These are phyloP conservation scores for Emesis russula DNA, from an alignment of 2,888 invertebrate genomes.

Conservation along the genomic window DNA sequence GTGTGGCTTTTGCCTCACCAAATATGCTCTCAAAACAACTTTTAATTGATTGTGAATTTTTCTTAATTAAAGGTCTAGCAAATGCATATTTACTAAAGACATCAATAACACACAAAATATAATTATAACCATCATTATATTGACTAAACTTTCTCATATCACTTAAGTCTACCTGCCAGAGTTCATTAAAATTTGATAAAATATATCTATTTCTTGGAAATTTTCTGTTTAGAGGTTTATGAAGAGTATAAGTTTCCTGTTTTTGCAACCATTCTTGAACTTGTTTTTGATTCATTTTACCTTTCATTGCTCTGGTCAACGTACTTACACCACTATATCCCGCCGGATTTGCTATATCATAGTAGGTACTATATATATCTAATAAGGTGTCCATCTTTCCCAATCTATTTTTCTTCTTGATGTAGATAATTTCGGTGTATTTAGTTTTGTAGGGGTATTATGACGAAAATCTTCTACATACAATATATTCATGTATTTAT, in stretches of 20 bases:
- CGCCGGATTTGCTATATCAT: neutral
- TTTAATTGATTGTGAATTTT: constrained; percentile 74
- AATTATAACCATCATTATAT: constrained; percentile 37
- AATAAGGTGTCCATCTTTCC: neutral
- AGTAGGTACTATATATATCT: neutral
- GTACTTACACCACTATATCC: neutral
- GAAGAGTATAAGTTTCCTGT: constrained; percentile 83
- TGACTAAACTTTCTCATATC: constrained; percentile 9
- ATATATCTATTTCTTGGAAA: constrained; percentile 81
- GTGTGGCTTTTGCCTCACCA: constrained; percentile 66
- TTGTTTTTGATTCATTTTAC: neutral
- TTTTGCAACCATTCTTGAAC: constrained; percentile 72
- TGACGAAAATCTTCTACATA: neutral
- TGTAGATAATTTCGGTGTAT: neutral
- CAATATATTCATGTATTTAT: neutral
- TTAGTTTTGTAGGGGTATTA: neutral
- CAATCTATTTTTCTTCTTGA: neutral
- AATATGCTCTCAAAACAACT: constrained; percentile 79
- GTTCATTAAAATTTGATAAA: constrained; percentile 80
- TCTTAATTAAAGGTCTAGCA: constrained; percentile 71
- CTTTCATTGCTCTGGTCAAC: neutral
- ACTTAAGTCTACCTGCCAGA: constrained; percentile 35
- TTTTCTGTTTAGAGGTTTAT: constrained; percentile 77
- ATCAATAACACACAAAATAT: constrained; percentile 83
- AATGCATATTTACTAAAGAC: constrained; percentile 81